Evolutionary conservation across 2,113 vertebrate species (phyloP).

Genomic region (Ciconia stormi): DNA sequence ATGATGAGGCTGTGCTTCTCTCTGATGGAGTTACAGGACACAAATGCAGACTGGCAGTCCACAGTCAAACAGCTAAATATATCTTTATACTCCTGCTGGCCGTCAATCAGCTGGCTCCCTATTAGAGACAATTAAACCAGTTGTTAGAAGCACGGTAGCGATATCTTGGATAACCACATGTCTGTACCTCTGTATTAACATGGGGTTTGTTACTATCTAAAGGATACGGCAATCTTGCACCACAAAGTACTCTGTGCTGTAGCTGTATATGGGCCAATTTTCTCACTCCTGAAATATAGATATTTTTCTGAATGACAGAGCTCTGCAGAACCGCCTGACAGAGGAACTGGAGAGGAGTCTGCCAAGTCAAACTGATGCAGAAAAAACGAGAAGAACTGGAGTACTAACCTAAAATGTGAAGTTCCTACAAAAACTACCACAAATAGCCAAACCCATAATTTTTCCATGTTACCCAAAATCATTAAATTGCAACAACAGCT

Average conservation of each 20-base stretch:
- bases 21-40: conserved; percentile 71
- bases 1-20: conserved; percentile 75
- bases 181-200: not conserved
- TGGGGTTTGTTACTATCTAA: not conserved
- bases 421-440: not conserved
- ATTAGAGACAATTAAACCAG: not conserved
- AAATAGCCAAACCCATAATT: not conserved
- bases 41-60: conserved; percentile 63
- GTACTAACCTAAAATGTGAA: not conserved
- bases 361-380: not conserved
- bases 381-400: not conserved
- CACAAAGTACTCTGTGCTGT: not conserved
- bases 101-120: conserved; percentile 58
- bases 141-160: not conserved
- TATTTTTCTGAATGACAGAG: not conserved
- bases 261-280: not conserved
- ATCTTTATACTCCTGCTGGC: conserved; percentile 62
- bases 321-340: not conserved
- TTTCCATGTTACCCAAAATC: conserved; percentile 15
- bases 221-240: not conserved
- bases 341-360: not conserved
- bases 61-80: conserved; percentile 82
- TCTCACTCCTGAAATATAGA: not conserved
- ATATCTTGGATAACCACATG: not conserved
- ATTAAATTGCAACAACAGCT: not conserved